phyloP scores from a whole-genome alignment of 2,888 invertebrate species.

The Enoplolaimus lenunculus region DNA sequence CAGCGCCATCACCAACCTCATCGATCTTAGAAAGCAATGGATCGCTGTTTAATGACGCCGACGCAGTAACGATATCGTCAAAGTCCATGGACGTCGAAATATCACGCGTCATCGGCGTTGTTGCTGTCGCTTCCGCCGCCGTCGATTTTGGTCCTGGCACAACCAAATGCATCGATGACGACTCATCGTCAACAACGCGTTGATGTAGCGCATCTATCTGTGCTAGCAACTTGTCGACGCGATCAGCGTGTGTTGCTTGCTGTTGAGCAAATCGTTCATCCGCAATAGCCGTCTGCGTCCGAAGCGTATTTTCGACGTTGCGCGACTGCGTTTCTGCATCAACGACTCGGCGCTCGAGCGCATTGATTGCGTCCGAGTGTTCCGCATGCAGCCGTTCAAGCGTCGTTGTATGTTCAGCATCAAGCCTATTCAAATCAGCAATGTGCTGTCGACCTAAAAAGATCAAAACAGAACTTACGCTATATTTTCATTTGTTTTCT shows the following conservation, averaged over 20 bases:
- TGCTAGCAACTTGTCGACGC: background rate
- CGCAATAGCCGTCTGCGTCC: background rate
- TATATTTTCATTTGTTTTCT: no score
- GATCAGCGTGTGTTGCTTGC: background rate
- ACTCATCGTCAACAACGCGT: no score
- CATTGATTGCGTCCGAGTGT: background rate
- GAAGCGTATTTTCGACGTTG: background rate
- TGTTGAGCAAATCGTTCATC: background rate
- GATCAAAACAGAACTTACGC: no score
- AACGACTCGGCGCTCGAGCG: background rate
- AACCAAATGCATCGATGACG: no score
- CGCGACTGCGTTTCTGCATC: background rate
- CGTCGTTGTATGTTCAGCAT: background rate
- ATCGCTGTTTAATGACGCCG: no score
- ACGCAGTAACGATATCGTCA: no score
- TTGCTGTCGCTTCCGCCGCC: no score
- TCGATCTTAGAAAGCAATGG: no score
- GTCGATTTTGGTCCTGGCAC: no score
- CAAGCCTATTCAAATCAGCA: background rate
- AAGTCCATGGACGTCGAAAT: no score
- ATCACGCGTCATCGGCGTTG: no score
- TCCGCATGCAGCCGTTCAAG: background rate
- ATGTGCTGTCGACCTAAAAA: background rate
- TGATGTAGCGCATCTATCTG: background rate
- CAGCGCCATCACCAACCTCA: no score